Base-by-base conservation (phyloP, 2,888 invertebrate genomes). In the Mantis religiosa region DNA sequence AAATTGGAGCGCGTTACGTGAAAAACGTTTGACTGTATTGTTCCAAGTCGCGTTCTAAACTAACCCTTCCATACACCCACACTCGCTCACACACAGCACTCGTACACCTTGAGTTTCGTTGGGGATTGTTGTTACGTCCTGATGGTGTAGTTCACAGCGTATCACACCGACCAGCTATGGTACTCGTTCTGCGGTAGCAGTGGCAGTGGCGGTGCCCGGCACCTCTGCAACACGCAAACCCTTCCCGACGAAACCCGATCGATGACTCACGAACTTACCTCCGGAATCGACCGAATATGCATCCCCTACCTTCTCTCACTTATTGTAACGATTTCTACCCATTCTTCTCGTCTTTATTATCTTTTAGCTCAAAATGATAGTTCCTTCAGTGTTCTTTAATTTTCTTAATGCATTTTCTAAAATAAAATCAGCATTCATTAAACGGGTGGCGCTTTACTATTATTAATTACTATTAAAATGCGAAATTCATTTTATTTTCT, bases 151-250 rank as follows among this genome's bases (percentile, higher is more conserved):
- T 15, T 28, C 27, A 28, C 47, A 47, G 30, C 25, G 30, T 86
- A 54, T 14, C 86, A 28, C 9, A 28, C 14, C 54, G 54, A 54
- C 86, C n/a, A 84, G 28, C 28, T 25, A 81, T 81, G 27, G 71
- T 86, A 28, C 25, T 7, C 81, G 30, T 25, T 28, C 54, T 30
- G 15, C 47, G 20, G 85, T 54, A 14, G 27, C 28, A 54, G 85
- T 87, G 14, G 81, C 81, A 71, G 81, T n/a, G 28, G 81, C 30
- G 82, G 87, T 34, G 87, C 87, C 87, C 82, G 82, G 87, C 87
- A 30, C 87, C 82, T 87, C 87, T 87, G 87, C 87, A 82, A 87
- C 87, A 87, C 87, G 87, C 87, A 34, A 87, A 87, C 82, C 87
- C 82, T 71, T 34, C 82, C 82, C 87, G 82, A 30, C 87, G 41